Evolutionary conservation across 2,888 invertebrate genomes (phyloP), one percentile per base, ranked within the genome.

Genomic region (Ichneumon xanthorius): DNA sequence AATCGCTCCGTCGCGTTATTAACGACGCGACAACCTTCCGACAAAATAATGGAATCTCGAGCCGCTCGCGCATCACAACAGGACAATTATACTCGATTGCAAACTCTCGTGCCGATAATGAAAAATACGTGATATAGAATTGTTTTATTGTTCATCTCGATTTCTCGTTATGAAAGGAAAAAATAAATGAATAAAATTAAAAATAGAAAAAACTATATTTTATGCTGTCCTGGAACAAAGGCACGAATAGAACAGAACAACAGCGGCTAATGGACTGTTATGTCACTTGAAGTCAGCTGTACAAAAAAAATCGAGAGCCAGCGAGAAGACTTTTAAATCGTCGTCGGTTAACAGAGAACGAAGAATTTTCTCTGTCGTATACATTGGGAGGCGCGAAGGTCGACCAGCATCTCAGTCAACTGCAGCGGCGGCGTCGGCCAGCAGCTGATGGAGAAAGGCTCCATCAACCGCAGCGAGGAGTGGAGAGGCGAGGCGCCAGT

Each of bases 361-460:
- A 86, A 84, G 82, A 85, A 84, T 87, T 84, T 81, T 85, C 85
- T 82, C 85, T 68, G 86, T 84, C 72, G 81, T 82, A 61, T 82
- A 70, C 50, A 82, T 75, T 80, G 79, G 53, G 80, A 65, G 55
- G 30, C 63, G 77, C 84, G 85, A 86, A 88, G 88, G 88, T 85
- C 87, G 87, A 80, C 84, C 85, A 58, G 87, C 86, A 84, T 82
- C 77, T 72, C 85, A 79, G 58, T 76, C 65, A 63, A 65, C 58
- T 70, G 55, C 72, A 63, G 40, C 71, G 33, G 76, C 70, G 73
- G 76, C 71, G 53, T 63, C 79, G 65, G 80, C 76, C 40, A 67
- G 70, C 65, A 77, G 53, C 50, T 73, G 77, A 72, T 78, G 82
- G 87, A 87, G 87, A 87, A 87, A 87, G 87, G 87, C 83, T 84